Evolutionary conservation across 2,797 vertebrate species (phyloP).

Genomic region (Cygnus olor): DNA sequence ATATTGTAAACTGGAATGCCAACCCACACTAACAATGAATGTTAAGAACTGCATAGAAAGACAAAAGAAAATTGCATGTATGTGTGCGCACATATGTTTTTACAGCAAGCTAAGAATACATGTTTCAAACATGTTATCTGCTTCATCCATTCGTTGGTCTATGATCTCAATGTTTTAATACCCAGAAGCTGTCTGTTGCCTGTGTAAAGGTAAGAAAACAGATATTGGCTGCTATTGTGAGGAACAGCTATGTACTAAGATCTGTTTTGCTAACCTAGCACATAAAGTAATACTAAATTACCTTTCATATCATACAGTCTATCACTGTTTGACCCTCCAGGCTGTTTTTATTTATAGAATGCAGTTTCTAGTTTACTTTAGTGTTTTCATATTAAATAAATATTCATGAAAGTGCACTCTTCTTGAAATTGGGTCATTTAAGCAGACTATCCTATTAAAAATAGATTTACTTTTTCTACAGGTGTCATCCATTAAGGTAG

Average conservation of each 20-base stretch:
- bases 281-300: slow-evolving; percentile 65
- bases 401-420: slow-evolving; percentile 82
- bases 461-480: slow-evolving; percentile 77
- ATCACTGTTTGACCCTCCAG: slow-evolving; percentile 66
- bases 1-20: background rate
- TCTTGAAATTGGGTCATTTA: slow-evolving; percentile 81
- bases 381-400: slow-evolving; percentile 78
- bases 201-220: slow-evolving; percentile 24
- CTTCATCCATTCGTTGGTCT: background rate
- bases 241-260: slow-evolving; percentile 2
- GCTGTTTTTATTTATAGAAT: slow-evolving; percentile 70
- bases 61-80: background rate
- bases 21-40: background rate
- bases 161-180: background rate
- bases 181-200: background rate
- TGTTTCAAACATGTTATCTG: slow-evolving; percentile 1
- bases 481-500: slow-evolving; percentile 63
- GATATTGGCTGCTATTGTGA: background rate
- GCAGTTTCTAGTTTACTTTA: slow-evolving; percentile 67
- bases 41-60: background rate
- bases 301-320: slow-evolving; percentile 70
- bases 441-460: slow-evolving; percentile 81
- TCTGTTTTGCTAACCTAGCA: slow-evolving; percentile 22
- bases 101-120: background rate
- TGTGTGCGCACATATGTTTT: no score